phyloP scores from a whole-genome alignment of 2,888 invertebrate species.

The Minunthozetes semirufus region DNA sequence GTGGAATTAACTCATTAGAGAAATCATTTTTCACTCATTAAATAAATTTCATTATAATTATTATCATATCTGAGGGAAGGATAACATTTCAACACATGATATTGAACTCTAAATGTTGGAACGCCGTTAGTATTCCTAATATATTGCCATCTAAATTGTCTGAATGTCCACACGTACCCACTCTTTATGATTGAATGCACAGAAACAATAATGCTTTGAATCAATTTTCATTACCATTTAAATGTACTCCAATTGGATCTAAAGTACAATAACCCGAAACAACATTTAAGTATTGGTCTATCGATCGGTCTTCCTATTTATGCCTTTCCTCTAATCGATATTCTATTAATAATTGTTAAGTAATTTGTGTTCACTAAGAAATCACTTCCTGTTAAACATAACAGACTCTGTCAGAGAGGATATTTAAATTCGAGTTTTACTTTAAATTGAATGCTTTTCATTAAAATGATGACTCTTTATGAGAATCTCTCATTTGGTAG shows the following conservation, averaged over 20 bases:
- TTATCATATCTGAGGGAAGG: background rate
- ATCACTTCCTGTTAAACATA: too few species aligned
- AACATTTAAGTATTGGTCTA: too few species aligned
- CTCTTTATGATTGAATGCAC: background rate
- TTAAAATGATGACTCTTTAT: too few species aligned
- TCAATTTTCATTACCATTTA: conserved; percentile 12
- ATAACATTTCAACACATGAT: background rate
- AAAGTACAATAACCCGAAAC: conserved; percentile 2
- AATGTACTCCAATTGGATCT: background rate
- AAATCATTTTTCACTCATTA: background rate
- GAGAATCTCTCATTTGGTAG: too few species aligned
- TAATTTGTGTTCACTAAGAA: too few species aligned
- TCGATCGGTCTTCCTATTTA: too few species aligned
- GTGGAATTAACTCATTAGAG: background rate
- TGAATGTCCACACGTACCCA: background rate
- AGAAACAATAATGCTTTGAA: background rate
- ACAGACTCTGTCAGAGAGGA: too few species aligned
- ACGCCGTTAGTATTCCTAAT: background rate
- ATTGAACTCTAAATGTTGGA: background rate
- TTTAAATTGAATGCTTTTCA: too few species aligned
- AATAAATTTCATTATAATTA: background rate
- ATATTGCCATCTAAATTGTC: background rate
- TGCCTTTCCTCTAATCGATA: background rate
- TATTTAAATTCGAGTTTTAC: too few species aligned
- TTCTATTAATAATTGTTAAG: background rate